A percentile compares a stretch with the other conserved stretches of the same genome.
Conservation (phyloP, 2,797 vertebrate genomes). For the Sphenopsis melanotis region DNA sequence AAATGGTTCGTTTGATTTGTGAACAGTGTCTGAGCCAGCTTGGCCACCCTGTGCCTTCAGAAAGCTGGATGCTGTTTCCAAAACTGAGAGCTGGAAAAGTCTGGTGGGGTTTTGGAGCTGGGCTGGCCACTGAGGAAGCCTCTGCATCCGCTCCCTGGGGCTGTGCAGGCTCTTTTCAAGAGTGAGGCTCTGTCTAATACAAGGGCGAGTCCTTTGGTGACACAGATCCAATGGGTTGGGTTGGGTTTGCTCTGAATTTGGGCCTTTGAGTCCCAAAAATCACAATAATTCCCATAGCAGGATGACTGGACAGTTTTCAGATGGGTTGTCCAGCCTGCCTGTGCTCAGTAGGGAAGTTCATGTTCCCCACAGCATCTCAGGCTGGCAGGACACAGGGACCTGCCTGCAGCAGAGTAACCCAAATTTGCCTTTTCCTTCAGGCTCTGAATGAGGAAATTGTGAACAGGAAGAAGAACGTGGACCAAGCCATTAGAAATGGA, state of each 20-base stretch:
- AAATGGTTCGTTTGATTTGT: neutral
- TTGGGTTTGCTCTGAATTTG: neutral
- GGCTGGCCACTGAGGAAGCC: neutral
- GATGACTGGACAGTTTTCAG: neutral
- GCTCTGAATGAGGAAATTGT: slow-evolving; percentile 94
- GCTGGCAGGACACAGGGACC: neutral
- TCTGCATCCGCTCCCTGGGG: neutral
- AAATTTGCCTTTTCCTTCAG: slow-evolving; percentile 64
- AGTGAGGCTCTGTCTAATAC: neutral
- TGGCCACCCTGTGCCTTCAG: neutral
- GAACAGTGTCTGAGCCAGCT: neutral
- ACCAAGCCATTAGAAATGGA: slow-evolving; percentile 97
- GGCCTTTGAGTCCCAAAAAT: neutral
- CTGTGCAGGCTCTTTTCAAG: neutral
- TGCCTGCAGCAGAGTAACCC: neutral
- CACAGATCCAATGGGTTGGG: neutral
- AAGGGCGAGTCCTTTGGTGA: neutral
- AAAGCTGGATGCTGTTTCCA: neutral
- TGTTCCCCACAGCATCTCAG: neutral
- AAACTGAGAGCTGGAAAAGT: neutral
- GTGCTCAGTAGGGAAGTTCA: fast-evolving
- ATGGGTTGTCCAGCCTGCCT: neutral
- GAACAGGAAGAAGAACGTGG: slow-evolving; percentile 95
- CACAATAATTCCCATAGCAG: fast-evolving
- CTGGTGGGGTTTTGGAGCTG: neutral